Evolutionary conservation across 1,140 invertebrate genomes (phyloP).

Genomic region (Galleria mellonella): DNA sequence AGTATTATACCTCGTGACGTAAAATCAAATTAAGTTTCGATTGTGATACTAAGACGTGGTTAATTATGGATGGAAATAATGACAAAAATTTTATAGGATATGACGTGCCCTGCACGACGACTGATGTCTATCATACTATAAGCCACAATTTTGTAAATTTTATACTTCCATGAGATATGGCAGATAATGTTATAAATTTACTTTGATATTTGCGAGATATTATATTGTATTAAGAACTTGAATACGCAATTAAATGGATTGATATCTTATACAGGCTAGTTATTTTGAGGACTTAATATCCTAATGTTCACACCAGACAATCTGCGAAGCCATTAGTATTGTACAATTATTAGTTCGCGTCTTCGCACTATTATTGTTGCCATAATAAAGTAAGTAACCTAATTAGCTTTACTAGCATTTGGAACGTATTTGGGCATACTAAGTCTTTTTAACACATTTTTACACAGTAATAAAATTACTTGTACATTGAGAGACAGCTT

Average conservation of each 20-base stretch:
- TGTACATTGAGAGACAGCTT: conserved; percentile 1
- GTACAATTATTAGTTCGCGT: conserved; percentile 36
- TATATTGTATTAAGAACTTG: no score
- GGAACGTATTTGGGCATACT: background rate
- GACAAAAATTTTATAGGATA: background rate
- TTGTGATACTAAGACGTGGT: conserved; percentile 6
- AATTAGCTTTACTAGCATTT: conserved; percentile 23
- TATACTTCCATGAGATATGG: conserved; percentile 2
- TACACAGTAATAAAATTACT: background rate
- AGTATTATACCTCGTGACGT: background rate
- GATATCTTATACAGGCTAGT: no score
- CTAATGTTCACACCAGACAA: conserved; percentile 2
- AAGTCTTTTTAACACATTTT: background rate
- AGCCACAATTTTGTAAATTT: conserved; percentile 5
- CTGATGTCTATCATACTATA: conserved; percentile 24
- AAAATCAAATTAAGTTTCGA: conserved; percentile 1
- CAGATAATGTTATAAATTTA: background rate
- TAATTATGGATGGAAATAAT: background rate
- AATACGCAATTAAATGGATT: no score
- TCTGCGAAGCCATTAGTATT: conserved; percentile 21
- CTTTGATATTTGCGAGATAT: no score
- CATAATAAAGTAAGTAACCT: conserved; percentile 42
- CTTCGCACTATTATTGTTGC: conserved; percentile 28
- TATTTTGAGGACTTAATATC: no score
- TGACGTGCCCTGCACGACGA: conserved; percentile 13